Base-by-base conservation (phyloP, 1,140 invertebrate species). In the Druon quercuslanigerum region DNA sequence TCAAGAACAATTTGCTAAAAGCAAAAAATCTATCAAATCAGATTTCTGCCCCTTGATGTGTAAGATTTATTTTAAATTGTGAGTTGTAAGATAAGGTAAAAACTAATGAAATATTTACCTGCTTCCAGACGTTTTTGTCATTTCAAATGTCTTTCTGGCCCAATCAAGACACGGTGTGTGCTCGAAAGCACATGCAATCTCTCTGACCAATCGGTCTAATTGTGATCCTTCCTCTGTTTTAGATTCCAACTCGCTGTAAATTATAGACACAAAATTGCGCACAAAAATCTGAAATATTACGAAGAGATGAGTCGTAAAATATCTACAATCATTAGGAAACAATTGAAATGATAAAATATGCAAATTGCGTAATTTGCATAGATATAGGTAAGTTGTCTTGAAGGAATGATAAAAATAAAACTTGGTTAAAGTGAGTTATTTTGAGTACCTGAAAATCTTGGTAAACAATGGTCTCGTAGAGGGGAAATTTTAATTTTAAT, bases 171-270 rank as follows among this genome's bases (percentile, higher is more conserved):
- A 89, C 20, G 83, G 79, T 0, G 81, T 57, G 70, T 86, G 78
- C 20, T 88, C 85, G 40, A 88, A 88, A 12, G 56, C 51, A 50
- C 84, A 89, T 4, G 87, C 88, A 20, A 87, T 78, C 79, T 91
- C 84, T 5, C 92, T 84, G 0, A 92, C 85, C 46, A 91, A 89
- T 73, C 92, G 88, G 12, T 90, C 89, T 1, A 93, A 81, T 73
- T 91, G 88, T 0, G 90, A 89, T n/a, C 92, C 92, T 73, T 92
- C 78, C 0, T 82, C 46, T 9, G 87, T 33, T 25, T 77, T 79
- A 9, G 77, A 77, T 13, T 82, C 80, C 4, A 86, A 76, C 46
- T 83, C 83, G 13, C 74, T 79, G 46, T 87, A 89, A 19, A 90
- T 79, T 13, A 77, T 80, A 2, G 86, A 86, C 0, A 90, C 83